These are phyloP conservation scores for Hystrix cristata DNA, from an alignment of 2,113 vertebrate species.

Conservation along the genomic window DNA sequence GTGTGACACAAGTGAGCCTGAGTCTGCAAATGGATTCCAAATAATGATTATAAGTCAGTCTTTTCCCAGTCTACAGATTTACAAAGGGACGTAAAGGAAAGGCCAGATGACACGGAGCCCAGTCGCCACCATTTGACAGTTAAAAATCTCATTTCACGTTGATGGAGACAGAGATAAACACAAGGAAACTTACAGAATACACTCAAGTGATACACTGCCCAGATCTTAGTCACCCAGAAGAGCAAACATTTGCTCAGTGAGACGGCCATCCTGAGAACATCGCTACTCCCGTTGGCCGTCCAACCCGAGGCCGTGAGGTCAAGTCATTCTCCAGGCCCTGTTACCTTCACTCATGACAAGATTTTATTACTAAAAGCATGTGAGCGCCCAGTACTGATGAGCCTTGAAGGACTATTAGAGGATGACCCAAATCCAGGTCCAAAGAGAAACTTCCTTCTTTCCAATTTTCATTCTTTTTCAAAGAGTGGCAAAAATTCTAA, in stretches of 20 bases:
- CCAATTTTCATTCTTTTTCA: not conserved
- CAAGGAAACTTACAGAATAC: not conserved
- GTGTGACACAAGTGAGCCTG: not conserved
- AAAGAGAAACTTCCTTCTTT: not conserved
- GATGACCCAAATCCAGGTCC: not conserved
- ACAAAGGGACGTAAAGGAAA: not conserved
- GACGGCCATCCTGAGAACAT: not conserved
- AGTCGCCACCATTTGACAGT: not conserved
- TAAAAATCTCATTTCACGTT: slow-evolving; percentile 35
- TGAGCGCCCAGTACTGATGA: not conserved
- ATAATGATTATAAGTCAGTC: not conserved
- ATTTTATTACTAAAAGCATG: not conserved
- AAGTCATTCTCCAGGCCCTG: not conserved
- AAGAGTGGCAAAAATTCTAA: not conserved
- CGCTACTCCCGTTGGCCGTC: not conserved
- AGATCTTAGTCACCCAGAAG: not conserved
- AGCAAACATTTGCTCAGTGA: slow-evolving; percentile 63
- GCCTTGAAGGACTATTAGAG: not conserved
- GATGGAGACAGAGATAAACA: not conserved
- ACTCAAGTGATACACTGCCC: not conserved
- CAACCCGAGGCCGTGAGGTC: not conserved
- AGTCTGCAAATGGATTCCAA: not conserved
- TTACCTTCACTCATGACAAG: not conserved
- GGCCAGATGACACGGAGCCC: not conserved
- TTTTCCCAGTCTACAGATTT: not conserved